Conservation (phyloP, 2,113 vertebrate species). For the Tetraodon nigroviridis region DNA sequence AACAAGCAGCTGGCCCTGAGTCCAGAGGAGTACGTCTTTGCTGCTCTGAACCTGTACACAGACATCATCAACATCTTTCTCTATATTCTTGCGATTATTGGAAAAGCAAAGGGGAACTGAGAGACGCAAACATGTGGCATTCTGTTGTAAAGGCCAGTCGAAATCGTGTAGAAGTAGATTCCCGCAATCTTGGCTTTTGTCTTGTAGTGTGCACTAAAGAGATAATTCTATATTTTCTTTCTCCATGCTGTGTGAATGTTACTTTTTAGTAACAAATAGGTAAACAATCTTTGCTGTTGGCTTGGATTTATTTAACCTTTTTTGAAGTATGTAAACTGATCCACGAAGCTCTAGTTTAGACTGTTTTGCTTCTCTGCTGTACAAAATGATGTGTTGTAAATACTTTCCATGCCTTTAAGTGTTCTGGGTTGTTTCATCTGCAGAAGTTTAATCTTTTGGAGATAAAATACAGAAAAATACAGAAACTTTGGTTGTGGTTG, state of each 20-base stretch:
- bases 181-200: conserved; percentile 11
- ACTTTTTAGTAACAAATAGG: conserved; percentile 17
- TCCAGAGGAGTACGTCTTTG: conserved; percentile 71
- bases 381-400: background rate
- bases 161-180: conserved; percentile 12
- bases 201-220: conserved; percentile 19
- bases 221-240: conserved; percentile 6
- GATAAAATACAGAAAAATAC: too few relatives aligned
- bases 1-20: conserved; percentile 83
- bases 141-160: too few relatives aligned
- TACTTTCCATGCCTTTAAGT: background rate
- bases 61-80: conserved; percentile 72
- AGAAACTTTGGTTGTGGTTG: too few relatives aligned
- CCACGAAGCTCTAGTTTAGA: conserved; percentile 11
- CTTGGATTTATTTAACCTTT: conserved; percentile 12
- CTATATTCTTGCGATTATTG: conserved; percentile 62
- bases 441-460: conserved; percentile 2
- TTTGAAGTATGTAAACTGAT: conserved; percentile 10
- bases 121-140: background rate
- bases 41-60: conserved; percentile 65
- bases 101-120: conserved; percentile 35
- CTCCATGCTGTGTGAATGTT: conserved; percentile 20
- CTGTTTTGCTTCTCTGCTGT: background rate
- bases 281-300: conserved; percentile 6
- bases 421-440: too few relatives aligned